Evolutionary conservation across 2,888 invertebrate species (phyloP).

Genomic region (Bruchidius siliquastri): DNA sequence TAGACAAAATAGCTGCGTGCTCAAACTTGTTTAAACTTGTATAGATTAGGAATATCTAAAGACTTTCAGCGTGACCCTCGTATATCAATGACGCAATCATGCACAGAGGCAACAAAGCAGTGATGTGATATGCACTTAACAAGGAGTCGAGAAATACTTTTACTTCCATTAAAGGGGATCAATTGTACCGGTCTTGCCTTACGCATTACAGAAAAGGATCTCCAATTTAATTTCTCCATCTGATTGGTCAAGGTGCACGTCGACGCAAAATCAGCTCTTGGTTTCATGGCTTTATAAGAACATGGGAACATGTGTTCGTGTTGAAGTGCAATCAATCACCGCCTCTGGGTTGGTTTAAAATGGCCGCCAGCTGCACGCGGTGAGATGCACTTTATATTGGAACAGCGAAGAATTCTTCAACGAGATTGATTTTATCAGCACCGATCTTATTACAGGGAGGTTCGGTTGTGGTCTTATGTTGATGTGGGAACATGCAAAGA

Average conservation of each 20-base stretch:
- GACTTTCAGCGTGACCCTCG: no score
- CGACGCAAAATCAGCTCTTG: background rate
- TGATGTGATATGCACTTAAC: background rate
- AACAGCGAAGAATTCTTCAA: background rate
- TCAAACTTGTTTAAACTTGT: no score
- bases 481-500: no score
- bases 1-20: no score
- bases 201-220: background rate
- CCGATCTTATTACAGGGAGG: background rate
- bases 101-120: background rate
- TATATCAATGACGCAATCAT: no score
- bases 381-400: background rate
- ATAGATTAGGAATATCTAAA: no score
- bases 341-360: background rate
- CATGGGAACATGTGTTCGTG: background rate
- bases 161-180: background rate
- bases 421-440: background rate
- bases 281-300: background rate
- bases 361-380: background rate
- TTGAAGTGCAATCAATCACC: background rate
- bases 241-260: background rate
- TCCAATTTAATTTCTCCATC: background rate
- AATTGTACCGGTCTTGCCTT: background rate
- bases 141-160: background rate
- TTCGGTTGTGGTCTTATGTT: background rate